Conservation (phyloP, 92 coral and sea anemone species). For the Isaurus tuberculatus region DNA sequence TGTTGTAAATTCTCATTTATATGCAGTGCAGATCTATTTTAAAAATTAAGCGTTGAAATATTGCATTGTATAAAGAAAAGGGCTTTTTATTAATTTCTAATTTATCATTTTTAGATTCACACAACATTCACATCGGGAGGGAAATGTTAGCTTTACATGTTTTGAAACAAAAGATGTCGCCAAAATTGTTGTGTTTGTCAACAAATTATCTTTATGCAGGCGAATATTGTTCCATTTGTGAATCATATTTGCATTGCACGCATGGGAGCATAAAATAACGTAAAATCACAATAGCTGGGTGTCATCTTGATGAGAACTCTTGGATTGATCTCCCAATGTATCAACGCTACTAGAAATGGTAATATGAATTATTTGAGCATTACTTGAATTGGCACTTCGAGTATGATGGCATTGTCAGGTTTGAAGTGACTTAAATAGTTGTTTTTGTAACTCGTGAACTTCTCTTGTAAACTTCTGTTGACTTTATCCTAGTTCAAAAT, state of each 20-base stretch:
- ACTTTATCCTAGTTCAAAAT: neutral
- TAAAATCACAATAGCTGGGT: neutral
- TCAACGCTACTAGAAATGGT: neutral
- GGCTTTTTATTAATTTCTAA: too few relatives aligned
- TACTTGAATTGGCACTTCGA: neutral
- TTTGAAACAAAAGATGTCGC: neutral
- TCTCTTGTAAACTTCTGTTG: neutral
- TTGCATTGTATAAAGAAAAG: too few relatives aligned
- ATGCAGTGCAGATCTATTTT: too few relatives aligned
- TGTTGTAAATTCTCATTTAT: too few relatives aligned
- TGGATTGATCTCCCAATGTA: neutral
- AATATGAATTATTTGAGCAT: neutral
- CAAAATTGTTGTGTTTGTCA: neutral
- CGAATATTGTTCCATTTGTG: neutral
- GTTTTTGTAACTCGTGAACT: too few relatives aligned
- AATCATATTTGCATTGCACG: conserved; percentile 12
- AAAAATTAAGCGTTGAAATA: too few relatives aligned
- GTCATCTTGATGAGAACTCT: conserved; percentile 9
- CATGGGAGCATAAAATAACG: neutral
- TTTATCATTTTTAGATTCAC: too few relatives aligned
- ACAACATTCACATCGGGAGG: too few relatives aligned
- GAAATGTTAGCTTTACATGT: neutral
- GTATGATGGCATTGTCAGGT: neutral
- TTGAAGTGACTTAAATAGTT: too few relatives aligned
- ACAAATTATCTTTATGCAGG: neutral